Conservation (phyloP, 2,113 vertebrate species). For the Pimephales promelas region DNA sequence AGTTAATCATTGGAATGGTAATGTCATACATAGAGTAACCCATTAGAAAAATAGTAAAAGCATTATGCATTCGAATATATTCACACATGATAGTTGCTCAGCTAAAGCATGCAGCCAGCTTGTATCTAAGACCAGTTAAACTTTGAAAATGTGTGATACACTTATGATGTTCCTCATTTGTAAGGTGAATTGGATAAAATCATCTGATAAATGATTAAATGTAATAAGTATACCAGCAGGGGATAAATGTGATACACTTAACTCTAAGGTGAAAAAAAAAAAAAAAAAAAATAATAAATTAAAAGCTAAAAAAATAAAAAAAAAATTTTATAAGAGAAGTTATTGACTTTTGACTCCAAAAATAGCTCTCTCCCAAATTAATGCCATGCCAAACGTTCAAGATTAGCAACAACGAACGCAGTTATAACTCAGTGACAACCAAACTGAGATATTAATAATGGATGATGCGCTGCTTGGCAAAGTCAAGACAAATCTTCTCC, state of each 20-base stretch:
- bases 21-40: not conserved
- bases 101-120: not conserved
- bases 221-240: not conserved
- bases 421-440: conserved; percentile 6
- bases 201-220: not conserved
- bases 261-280: not conserved
- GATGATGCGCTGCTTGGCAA: not conserved
- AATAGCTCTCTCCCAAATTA: conserved; percentile 1
- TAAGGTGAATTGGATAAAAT: not conserved
- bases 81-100: not conserved
- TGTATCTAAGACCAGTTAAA: not conserved
- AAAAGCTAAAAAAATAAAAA: not conserved
- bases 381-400: not conserved
- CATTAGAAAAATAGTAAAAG: not conserved
- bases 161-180: not conserved
- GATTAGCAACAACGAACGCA: not conserved
- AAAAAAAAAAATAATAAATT: too few species aligned
- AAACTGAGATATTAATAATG: conserved; percentile 21
- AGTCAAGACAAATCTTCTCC: conserved; percentile 5
- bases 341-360: too few species aligned
- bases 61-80: not conserved
- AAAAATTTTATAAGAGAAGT: too few species aligned
- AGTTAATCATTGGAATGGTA: not conserved
- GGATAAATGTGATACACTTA: not conserved
- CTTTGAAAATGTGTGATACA: not conserved